Evolutionary conservation across 1,140 invertebrate species (phyloP).

Genomic region (Oppia nitens): DNA sequence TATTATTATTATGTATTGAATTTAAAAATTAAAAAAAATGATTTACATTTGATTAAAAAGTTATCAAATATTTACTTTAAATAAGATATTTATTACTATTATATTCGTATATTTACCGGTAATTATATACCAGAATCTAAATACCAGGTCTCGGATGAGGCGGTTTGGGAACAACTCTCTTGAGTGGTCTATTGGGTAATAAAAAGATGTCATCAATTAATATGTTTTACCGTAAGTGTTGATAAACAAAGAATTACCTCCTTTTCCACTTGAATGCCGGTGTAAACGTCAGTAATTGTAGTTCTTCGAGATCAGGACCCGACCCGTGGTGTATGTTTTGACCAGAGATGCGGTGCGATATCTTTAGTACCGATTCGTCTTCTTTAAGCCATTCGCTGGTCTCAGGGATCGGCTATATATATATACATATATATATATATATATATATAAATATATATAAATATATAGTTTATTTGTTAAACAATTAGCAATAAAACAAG

Average conservation of each 20-base stretch:
- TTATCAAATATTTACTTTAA: background rate
- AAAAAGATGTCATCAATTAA: background rate
- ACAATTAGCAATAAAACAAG: too few species aligned
- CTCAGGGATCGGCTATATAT: constrained; percentile 14
- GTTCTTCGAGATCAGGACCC: constrained; percentile 36
- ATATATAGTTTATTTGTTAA: too few species aligned
- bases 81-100: background rate
- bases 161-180: background rate
- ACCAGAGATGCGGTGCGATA: constrained; percentile 38
- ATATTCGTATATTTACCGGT: too few species aligned
- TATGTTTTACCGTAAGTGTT: background rate
- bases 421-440: too few species aligned
- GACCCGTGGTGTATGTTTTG: constrained; percentile 45
- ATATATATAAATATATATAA: too few species aligned
- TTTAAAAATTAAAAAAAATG: background rate
- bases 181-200: background rate
- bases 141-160: constrained; percentile 10
- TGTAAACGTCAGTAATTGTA: constrained; percentile 54
- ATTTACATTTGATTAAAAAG: constrained; percentile 3
- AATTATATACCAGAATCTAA: too few species aligned
- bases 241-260: constrained; percentile 3
- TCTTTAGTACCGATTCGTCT: constrained; percentile 39
- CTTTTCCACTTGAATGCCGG: constrained; percentile 52
- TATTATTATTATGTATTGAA: background rate
- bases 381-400: constrained; percentile 16